These are phyloP conservation scores for Corbicula japonica DNA, from an alignment of 2,888 invertebrate species.

Conservation along the genomic window DNA sequence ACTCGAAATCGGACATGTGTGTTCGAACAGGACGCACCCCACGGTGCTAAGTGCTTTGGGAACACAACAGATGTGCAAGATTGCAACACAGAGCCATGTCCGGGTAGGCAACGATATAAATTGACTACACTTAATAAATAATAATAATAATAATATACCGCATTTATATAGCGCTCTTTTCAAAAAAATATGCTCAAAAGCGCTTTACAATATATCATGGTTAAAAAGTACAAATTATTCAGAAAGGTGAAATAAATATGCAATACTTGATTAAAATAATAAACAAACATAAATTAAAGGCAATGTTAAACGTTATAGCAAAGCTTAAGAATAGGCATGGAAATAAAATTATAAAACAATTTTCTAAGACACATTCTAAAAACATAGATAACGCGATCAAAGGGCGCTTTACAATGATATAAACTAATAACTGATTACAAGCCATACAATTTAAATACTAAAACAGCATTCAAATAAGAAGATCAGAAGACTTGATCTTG, in stretches of 20 bases:
- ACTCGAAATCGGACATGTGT: conserved; percentile 44
- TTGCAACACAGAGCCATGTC: conserved; percentile 49
- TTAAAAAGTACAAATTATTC: background rate
- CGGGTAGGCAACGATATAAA: conserved; percentile 39
- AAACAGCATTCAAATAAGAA: too few relatives aligned
- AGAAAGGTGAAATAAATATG: background rate
- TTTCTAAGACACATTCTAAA: too few relatives aligned
- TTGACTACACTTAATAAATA: background rate
- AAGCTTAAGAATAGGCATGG: too few relatives aligned
- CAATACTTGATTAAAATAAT: too few relatives aligned
- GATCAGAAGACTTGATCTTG: too few relatives aligned
- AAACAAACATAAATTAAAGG: too few relatives aligned
- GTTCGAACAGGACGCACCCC: conserved; percentile 41
- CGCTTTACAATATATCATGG: background rate
- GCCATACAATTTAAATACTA: too few relatives aligned
- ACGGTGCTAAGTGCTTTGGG: conserved; percentile 52
- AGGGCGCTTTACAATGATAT: too few relatives aligned
- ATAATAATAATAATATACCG: background rate
- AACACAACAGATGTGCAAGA: conserved; percentile 24
- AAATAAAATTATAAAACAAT: too few relatives aligned
- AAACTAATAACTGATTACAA: too few relatives aligned
- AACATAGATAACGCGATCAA: too few relatives aligned
- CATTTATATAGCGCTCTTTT: background rate
- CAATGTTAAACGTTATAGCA: too few relatives aligned
- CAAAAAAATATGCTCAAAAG: background rate